A percentile compares a stretch with the other conserved stretches of the same genome.
These are phyloP conservation scores for Heliconius erato DNA, from an alignment of 2,888 invertebrate genomes.

Conservation along the genomic window DNA sequence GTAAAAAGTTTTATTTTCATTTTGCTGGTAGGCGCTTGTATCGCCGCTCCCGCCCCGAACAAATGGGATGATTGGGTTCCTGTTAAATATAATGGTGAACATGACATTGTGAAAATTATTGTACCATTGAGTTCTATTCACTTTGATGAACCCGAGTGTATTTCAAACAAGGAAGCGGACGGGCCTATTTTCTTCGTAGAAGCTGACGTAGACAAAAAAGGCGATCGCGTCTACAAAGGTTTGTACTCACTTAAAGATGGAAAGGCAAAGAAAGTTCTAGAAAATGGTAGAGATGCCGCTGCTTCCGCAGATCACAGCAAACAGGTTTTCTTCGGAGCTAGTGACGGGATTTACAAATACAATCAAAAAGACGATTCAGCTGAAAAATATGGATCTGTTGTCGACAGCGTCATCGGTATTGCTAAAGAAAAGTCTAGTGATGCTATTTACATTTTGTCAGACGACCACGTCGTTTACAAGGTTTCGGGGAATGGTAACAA, in stretches of 20 bases:
- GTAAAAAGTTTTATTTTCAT: constrained; percentile 48
- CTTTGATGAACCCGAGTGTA: constrained; percentile 43
- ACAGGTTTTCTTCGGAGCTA: constrained; percentile 63
- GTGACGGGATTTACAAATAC: constrained; percentile 66
- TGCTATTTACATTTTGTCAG: background rate
- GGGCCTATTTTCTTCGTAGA: constrained; percentile 52
- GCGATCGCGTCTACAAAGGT: background rate
- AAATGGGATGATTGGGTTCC: constrained; percentile 45
- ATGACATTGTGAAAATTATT: constrained; percentile 55
- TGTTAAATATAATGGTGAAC: constrained; percentile 46
- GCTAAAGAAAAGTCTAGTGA: background rate
- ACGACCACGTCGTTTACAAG: background rate
- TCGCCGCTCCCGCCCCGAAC: constrained; percentile 48
- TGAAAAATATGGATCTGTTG: constrained; percentile 45
- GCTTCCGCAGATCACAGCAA: constrained; percentile 60
- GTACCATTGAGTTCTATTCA: constrained; percentile 56
- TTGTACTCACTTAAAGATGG: constrained; percentile 20
- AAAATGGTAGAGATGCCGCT: constrained; percentile 61
- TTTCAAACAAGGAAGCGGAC: constrained; percentile 42
- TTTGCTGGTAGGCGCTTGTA: constrained; percentile 52
- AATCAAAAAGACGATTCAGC: constrained; percentile 52
- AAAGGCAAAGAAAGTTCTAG: constrained; percentile 59
- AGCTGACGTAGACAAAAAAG: background rate
- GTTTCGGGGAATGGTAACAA: constrained; percentile 63
- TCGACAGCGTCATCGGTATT: background rate